Base-by-base conservation (phyloP, 1,140 invertebrate genomes). In the Papilio machaon region DNA sequence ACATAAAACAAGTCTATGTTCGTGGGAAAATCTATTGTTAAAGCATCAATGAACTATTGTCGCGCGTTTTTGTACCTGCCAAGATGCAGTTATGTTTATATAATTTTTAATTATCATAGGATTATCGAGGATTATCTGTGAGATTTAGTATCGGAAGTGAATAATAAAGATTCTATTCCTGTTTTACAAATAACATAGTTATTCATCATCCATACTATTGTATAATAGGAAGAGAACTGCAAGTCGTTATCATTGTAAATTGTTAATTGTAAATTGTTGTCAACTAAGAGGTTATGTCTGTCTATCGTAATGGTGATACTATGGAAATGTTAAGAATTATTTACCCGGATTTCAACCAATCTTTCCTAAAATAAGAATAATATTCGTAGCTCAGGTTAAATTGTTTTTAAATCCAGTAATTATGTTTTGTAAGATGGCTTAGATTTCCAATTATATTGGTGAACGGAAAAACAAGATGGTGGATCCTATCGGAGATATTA, bases 21-120 rank as follows among this genome's bases (percentile, higher is more conserved):
- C 60, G 77, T 79, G 77, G 77, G 77, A 79, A 79, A 79, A 67
- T 79, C 43, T 43, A 47, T 79, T 79, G 77, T 79, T 79, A 79
- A 17, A 19, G 43, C 38, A 79, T 67, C 77, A 79, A 60, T 67
- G 60, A 23, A 38, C 5, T 79, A 4, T 76, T 76, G 19, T 60
- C 30, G 77, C 38, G 54, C 43, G 60, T 64, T 79, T 79, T 79
- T 67, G 13, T 46, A 11, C 30, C 76, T 54, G 54, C 35, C 76
- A 78, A 46, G 43, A 58, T 60, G 4, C 52, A 43, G 19, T 5
- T 70, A 11, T 23, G 58, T 60, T 35, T 35, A 77, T 19, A 60
- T 77, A 43, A 77, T 77, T 77, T 77, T 9, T 77, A 58, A 77
- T 35, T 52, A 35, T 3, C 10, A 47, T 15, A 2, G 17, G 52